Evolutionary conservation across 2,113 vertebrate species (phyloP).

Genomic region (Dendropsophus ebraccatus): DNA sequence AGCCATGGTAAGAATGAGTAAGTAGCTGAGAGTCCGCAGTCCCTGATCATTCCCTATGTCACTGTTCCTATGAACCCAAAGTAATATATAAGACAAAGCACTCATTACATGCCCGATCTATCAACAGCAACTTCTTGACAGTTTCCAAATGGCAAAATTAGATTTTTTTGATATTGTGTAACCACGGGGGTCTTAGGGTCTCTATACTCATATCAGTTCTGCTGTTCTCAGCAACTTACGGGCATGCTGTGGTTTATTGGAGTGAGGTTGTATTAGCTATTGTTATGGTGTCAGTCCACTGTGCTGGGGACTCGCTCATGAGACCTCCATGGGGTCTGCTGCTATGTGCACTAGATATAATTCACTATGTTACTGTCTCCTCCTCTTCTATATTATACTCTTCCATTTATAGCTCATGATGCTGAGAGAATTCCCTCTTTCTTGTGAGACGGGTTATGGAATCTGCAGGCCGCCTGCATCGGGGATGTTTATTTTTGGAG

Average conservation of each 20-base stretch:
- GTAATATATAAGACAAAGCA: neutral
- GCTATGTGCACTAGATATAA: neutral
- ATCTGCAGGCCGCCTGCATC: slow-evolving; percentile 22
- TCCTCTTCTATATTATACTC: neutral
- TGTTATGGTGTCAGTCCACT: too few species aligned
- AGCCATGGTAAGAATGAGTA: neutral
- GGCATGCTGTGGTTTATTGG: too few species aligned
- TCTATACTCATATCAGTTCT: too few species aligned
- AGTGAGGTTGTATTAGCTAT: too few species aligned
- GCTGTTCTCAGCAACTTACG: too few species aligned
- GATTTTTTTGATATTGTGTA: neutral
- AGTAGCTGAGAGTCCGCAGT: neutral
- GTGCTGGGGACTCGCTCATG: neutral
- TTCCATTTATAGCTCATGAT: neutral
- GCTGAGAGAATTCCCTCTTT: slow-evolving; percentile 11
- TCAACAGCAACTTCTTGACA: neutral
- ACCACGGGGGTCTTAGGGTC: neutral
- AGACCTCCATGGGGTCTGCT: neutral
- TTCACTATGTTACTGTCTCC: neutral
- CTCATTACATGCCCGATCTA: neutral
- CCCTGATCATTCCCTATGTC: neutral
- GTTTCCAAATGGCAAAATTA: neutral
- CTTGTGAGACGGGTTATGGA: neutral
- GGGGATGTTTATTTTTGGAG: slow-evolving; percentile 42
- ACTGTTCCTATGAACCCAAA: neutral